Percentiles rank a stretch among this genome's conserved stretches.
Conservation (phyloP, 1,140 invertebrate genomes). For the Drosophila santomea region DNA sequence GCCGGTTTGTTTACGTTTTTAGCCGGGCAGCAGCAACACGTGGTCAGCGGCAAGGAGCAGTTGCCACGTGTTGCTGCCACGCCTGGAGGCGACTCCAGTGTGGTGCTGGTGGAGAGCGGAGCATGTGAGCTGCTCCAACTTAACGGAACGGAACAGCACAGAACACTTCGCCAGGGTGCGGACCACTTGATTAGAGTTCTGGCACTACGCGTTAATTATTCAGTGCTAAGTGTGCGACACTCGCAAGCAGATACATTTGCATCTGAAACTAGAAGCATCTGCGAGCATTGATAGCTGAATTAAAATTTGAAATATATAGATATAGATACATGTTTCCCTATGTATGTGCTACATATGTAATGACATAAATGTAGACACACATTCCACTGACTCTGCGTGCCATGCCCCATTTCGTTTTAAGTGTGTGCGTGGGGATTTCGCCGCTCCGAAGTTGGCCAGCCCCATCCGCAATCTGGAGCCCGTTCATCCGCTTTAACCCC, state of each 20-base stretch:
- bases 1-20: slow-evolving; percentile 70
- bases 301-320: too few species aligned
- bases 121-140: too few species aligned
- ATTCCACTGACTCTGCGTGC: too few species aligned
- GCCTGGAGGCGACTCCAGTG: too few species aligned
- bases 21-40: slow-evolving; percentile 2
- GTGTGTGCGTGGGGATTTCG: too few species aligned
- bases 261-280: background rate
- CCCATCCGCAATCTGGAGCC: background rate
- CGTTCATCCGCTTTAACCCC: background rate
- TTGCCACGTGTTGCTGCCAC: slow-evolving; percentile 19
- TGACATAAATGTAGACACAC: too few species aligned
- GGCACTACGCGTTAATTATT: background rate
- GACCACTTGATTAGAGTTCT: background rate
- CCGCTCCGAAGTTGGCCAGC: background rate
- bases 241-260: background rate
- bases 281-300: too few species aligned
- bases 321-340: too few species aligned
- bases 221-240: background rate
- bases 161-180: too few species aligned
- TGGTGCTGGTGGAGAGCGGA: background rate
- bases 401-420: too few species aligned
- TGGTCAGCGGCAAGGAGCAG: background rate
- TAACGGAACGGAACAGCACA: too few species aligned
- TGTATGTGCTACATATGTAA: too few species aligned